Base-by-base conservation (phyloP, 1,140 invertebrate genomes). In the Ladona fulva region DNA sequence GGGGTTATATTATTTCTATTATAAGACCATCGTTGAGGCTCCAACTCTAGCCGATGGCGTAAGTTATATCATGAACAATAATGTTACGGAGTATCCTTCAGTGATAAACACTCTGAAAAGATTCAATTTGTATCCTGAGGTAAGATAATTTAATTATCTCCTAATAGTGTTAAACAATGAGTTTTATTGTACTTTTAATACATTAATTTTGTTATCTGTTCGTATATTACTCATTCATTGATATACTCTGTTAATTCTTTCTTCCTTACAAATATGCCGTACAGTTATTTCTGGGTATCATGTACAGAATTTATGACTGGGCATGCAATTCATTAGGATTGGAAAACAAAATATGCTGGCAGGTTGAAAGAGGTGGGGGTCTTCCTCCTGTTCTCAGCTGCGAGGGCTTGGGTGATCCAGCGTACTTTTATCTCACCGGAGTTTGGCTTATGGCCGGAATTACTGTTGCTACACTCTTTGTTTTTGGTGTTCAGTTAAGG, bases 1-100 rank as follows among this genome's bases (percentile, higher is more conserved):
- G 92, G 94, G 93, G 5, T 89, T 96, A 81, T 96, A 96, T 84
- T 96, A 95, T 83, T 95, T 92, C 0, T 96, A 94, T 82, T 96
- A 91, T 84, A 96, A 96, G 84, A 91, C 89, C 0, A 86, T 96
- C 24, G 90, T 92, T 0, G 88, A 92, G 80, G 89, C 93, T 10
- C 88, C 88, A 14, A 88, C 87, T 7, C 90, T 92, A 80, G 78
- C 86, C 0, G 86, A 89, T 6, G 93, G 92, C 0, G 82, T 94
- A 14, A 78, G 88, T 14, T 85, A 87, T 77, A 86, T 96, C 12
- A 90, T 90, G 82, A 87, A 89, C 79, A 93, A 96, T 83, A 91
- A 92, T 82, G 84, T 92, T 24, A 95, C 94, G 0, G 93, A 96
- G 82, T 93, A 91, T 84, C 93, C 94, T 0, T 88, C 89, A 77